Percentiles rank a stretch among this genome's conserved stretches.
These are phyloP conservation scores for Scaptomyza flava DNA, from an alignment of 2,888 invertebrate genomes.

Conservation along the genomic window DNA sequence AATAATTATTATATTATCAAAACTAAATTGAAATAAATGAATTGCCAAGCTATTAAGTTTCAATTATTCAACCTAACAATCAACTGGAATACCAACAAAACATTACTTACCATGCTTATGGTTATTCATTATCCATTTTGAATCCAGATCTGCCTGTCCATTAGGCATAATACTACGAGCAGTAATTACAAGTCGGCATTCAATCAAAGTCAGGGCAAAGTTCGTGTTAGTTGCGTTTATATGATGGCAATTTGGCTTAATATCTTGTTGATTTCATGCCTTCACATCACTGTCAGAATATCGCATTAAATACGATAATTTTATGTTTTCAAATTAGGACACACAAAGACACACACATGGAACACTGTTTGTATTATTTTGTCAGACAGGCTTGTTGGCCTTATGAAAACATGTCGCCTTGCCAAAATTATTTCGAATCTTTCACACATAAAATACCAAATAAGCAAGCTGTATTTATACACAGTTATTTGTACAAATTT, in stretches of 20 bases:
- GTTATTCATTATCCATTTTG: slow-evolving; percentile 31
- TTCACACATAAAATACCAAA: background rate
- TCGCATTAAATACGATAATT: slow-evolving; percentile 32
- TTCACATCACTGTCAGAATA: slow-evolving; percentile 53
- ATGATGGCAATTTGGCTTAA: slow-evolving; percentile 36
- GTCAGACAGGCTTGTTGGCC: slow-evolving; percentile 12
- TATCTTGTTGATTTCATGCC: slow-evolving; percentile 37
- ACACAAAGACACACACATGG: slow-evolving; percentile 7
- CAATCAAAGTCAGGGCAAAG: slow-evolving; percentile 39
- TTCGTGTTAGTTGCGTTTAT: background rate
- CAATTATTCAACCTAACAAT: no score
- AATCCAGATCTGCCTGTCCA: slow-evolving; percentile 8
- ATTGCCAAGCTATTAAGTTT: no score
- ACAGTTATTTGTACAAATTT: slow-evolving; percentile 16
- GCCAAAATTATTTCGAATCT: slow-evolving; percentile 31
- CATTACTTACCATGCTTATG: slow-evolving; percentile 24
- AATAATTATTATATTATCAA: no score
- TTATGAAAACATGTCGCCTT: background rate
- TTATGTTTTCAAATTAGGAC: slow-evolving; percentile 18
- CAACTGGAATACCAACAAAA: background rate
- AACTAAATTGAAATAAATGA: no score
- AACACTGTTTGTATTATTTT: slow-evolving; percentile 28
- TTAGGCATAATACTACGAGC: background rate
- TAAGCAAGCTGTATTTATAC: slow-evolving; percentile 9
- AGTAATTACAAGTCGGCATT: slow-evolving; percentile 11